phyloP scores from a whole-genome alignment of 2,113 vertebrate genomes.

The Corythoichthys haematopterus region DNA sequence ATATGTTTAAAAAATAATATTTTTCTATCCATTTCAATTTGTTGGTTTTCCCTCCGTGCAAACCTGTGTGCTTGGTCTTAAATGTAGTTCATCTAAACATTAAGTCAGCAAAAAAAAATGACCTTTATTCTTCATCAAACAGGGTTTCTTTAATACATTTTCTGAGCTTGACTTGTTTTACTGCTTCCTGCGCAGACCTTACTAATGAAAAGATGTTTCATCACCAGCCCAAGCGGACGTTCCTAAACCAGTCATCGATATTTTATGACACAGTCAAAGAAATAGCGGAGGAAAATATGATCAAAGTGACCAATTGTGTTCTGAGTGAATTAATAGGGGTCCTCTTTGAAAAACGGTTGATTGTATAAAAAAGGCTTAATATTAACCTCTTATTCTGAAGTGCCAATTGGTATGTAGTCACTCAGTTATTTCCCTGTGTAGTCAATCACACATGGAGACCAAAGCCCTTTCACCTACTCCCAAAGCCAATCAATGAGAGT shows the following conservation, averaged over 20 bases:
- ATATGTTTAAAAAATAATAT: slow-evolving; percentile 23
- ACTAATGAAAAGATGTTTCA: slow-evolving; percentile 47
- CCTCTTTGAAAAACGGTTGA: slow-evolving; percentile 31
- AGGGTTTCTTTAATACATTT: slow-evolving; percentile 32
- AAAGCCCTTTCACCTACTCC: slow-evolving; percentile 48
- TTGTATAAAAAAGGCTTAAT: slow-evolving; percentile 45
- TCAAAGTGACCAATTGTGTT: neutral
- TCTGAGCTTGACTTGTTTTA: slow-evolving; percentile 33
- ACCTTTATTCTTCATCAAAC: slow-evolving; percentile 26
- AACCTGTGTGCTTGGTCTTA: slow-evolving; percentile 2
- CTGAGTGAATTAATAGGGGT: slow-evolving; percentile 29
- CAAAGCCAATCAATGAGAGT: slow-evolving; percentile 41
- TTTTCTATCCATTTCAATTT: slow-evolving; percentile 8
- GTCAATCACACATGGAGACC: slow-evolving; percentile 51
- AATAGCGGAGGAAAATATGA: slow-evolving; percentile 33
- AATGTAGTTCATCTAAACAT: slow-evolving; percentile 8
- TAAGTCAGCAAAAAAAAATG: slow-evolving; percentile 16
- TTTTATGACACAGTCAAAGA: slow-evolving; percentile 46
- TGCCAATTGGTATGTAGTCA: slow-evolving; percentile 30
- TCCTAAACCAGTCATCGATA: slow-evolving; percentile 46
- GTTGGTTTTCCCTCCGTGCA: slow-evolving; percentile 4
- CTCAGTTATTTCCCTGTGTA: slow-evolving; percentile 42
- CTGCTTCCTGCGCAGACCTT: slow-evolving; percentile 21
- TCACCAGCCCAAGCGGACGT: slow-evolving; percentile 34
- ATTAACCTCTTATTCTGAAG: slow-evolving; percentile 61